These are phyloP conservation scores for Bucorvus abyssinicus DNA, from an alignment of 2,797 vertebrate genomes.

Conservation along the genomic window DNA sequence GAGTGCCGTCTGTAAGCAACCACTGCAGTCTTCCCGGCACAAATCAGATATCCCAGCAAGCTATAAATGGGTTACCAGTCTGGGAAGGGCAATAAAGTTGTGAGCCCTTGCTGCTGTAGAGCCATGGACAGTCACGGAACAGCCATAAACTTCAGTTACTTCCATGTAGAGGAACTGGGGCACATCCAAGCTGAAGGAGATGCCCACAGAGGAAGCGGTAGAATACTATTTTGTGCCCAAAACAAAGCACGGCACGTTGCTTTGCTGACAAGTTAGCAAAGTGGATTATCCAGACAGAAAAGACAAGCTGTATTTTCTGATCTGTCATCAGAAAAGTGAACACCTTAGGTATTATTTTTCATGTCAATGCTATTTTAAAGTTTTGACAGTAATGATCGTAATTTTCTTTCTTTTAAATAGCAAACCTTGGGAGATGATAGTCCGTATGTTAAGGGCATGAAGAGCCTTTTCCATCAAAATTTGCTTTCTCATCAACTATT, in stretches of 20 bases:
- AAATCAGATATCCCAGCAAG: background rate
- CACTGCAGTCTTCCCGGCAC: background rate
- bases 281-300: background rate
- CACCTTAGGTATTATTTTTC: background rate
- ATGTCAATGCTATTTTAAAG: background rate
- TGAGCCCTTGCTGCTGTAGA: background rate
- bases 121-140: background rate
- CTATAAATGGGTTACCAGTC: background rate
- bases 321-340: background rate
- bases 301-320: background rate
- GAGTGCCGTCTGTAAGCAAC: background rate
- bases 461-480: background rate
- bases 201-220: background rate
- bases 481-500: background rate
- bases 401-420: background rate
- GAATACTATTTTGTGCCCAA: background rate
- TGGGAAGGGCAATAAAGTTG: background rate
- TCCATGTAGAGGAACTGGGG: background rate
- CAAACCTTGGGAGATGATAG: background rate
- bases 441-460: background rate
- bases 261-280: background rate
- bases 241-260: background rate
- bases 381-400: background rate
- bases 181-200: background rate
- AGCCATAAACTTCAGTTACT: background rate